phyloP scores from a whole-genome alignment of 2,888 invertebrate genomes.

The Tortricodes alternella region DNA sequence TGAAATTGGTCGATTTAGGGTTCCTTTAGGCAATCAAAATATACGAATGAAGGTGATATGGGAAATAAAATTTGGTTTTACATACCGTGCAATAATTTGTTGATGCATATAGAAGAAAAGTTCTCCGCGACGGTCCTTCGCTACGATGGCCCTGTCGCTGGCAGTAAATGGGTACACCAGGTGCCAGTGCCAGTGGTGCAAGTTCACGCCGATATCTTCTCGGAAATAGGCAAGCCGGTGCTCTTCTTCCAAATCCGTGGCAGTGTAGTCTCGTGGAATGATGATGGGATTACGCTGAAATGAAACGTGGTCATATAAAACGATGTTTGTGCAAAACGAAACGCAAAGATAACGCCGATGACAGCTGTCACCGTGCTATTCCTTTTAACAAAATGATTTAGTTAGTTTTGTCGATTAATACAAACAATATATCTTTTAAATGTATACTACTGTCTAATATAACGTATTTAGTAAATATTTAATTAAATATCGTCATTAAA shows the following conservation, averaged over 20 bases:
- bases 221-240: conserved; percentile 92
- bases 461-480: too few species aligned
- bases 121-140: conserved; percentile 90
- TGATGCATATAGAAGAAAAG: conserved; percentile 91
- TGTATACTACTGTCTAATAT: too few species aligned
- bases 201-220: conserved; percentile 91
- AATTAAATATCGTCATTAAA: too few species aligned
- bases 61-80: too few species aligned
- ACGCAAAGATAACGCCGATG: conserved; percentile 30
- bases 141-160: conserved; percentile 81
- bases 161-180: conserved; percentile 88
- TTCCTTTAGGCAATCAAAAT: too few species aligned
- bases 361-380: conserved; percentile 12
- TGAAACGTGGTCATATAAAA: conserved; percentile 30
- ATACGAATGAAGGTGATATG: too few species aligned
- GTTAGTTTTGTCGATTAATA: too few species aligned
- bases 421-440: too few species aligned
- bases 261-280: conserved; percentile 90
- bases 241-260: conserved; percentile 90
- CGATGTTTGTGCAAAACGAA: conserved; percentile 34
- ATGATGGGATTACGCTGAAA: conserved; percentile 84
- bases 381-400: conserved; percentile 8
- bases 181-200: conserved; percentile 93
- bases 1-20: too few species aligned
- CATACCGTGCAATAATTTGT: conserved; percentile 74